Percentiles rank a stretch among this genome's conserved stretches.
Conservation (phyloP, 2,797 vertebrate genomes). For the Lutjanus campechanus region DNA sequence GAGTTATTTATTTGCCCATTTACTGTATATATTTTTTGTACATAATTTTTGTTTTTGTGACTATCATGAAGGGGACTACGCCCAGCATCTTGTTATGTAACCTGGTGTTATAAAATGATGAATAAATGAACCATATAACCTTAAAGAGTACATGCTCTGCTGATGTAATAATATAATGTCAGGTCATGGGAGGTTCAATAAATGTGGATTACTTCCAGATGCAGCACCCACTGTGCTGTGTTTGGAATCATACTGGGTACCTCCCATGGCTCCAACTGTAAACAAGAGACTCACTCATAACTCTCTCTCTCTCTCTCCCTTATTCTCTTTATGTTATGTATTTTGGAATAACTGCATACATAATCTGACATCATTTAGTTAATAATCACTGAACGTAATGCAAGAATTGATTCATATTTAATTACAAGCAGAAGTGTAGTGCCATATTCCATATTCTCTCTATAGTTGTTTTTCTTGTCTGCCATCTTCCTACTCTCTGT, state of each 20-base stretch:
- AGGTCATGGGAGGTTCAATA: constrained; percentile 51
- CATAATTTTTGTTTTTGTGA: no score
- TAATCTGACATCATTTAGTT: constrained; percentile 23
- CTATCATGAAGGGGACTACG: no score
- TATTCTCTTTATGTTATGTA: constrained; percentile 4
- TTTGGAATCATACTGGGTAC: constrained; percentile 66
- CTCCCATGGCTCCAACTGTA: constrained; percentile 68
- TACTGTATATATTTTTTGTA: no score
- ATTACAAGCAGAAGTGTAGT: constrained; percentile 32
- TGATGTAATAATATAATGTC: constrained; percentile 36
- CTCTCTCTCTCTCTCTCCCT: constrained; percentile 26
- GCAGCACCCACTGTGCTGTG: constrained; percentile 62
- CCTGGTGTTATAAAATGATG: no score
- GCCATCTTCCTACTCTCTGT: constrained; percentile 30
- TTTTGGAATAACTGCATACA: constrained; percentile 11
- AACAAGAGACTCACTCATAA: constrained; percentile 61
- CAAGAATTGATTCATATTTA: constrained; percentile 30
- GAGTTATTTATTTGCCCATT: no score
- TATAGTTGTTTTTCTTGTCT: constrained; percentile 40
- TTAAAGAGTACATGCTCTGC: constrained; percentile 3
- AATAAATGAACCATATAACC: no score
- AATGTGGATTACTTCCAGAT: constrained; percentile 61
- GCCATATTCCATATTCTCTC: constrained; percentile 10
- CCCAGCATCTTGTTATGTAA: no score
- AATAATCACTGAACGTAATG: constrained; percentile 34